Evolutionary conservation across 1,140 invertebrate species (phyloP).

Genomic region (Drosophila prosaltans): DNA sequence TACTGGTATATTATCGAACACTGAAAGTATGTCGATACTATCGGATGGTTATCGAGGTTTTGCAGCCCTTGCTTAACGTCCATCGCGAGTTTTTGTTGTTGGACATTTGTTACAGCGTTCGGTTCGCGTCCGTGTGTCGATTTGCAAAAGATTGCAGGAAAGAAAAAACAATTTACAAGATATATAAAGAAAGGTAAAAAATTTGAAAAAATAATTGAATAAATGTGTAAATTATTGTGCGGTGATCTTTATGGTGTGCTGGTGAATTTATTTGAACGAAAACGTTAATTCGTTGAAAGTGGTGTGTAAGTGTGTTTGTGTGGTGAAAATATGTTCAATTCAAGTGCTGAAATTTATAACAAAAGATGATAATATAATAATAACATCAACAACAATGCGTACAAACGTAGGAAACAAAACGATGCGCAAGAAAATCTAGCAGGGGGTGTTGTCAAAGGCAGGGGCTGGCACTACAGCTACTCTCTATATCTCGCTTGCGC

Average conservation of each 20-base stretch:
- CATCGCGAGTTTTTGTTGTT: constrained; percentile 1
- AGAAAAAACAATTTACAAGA: background rate
- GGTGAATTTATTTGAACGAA: background rate
- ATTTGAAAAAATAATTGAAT: background rate
- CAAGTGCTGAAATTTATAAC: constrained; percentile 50
- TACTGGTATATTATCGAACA: too few species aligned
- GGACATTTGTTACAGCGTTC: constrained; percentile 4
- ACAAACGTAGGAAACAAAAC: constrained; percentile 18
- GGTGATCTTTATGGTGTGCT: background rate
- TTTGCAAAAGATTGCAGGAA: background rate
- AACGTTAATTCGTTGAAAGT: background rate
- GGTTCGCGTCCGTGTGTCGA: constrained; percentile 1
- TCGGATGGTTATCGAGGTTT: background rate
- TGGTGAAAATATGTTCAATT: constrained; percentile 63
- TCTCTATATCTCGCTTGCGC: constrained; percentile 11
- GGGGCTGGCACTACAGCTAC: constrained; percentile 6
- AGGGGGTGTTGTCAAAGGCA: constrained; percentile 18
- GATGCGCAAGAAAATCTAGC: constrained; percentile 26
- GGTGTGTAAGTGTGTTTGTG: constrained; percentile 28
- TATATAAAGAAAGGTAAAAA: background rate
- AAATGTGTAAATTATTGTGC: background rate
- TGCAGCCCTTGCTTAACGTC: background rate
- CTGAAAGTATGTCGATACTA: too few species aligned
- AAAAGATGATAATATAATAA: constrained; percentile 27
- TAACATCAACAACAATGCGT: constrained; percentile 21